Base-by-base conservation (phyloP, 2,113 vertebrate genomes). In the Psephotus haematonotus region DNA sequence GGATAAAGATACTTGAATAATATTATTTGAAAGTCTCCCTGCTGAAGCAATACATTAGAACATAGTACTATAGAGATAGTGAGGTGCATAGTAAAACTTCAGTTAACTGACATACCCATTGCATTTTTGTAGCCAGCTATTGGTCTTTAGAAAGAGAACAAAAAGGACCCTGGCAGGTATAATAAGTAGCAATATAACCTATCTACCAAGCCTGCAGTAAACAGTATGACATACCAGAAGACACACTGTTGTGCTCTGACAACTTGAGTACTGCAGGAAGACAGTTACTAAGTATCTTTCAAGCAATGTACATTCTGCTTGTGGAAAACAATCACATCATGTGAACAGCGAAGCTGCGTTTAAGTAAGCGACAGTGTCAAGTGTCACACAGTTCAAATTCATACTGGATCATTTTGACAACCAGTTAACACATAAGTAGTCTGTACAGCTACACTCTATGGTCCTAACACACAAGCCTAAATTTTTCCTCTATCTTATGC, bases 251-350 rank as follows among this genome's bases (percentile, higher is more conserved):
- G 52, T 50, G 55, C 57, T 69, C 74, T 44, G 49, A 86, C 22
- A 83, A 15, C 33, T 64, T 28, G 53, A 84, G 46, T 8, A 31
- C 25, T 68, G 35, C 44, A 93, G 47, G 33, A 75, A 85, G 28
- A 63, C 69, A 69, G 35, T 7, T 63, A 72, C n/a, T 65, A 25
- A 84, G 8, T 12, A 15, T n/a, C n/a, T 55, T 65, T 44, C 76
- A 52, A 47, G 18, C 25, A 70, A 57, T 1, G 1, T 10, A 62
- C 0, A 0, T 33, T 17, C 46, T 87, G 35, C 65, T 74, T 70
- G 10, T 23, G n/a, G 46, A 57, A 37, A 83, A n/a, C 44, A 49
- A 57, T 20, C 75, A 39, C 29, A 69, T 76, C 0, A 0, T 5
- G 9, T 18, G 28, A 79, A 52, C 31, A 46, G 33, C 8, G 37